Percentiles rank a stretch among this genome's conserved stretches.
Conservation (phyloP, 2,888 invertebrate species). For the Tiphia femorata region DNA sequence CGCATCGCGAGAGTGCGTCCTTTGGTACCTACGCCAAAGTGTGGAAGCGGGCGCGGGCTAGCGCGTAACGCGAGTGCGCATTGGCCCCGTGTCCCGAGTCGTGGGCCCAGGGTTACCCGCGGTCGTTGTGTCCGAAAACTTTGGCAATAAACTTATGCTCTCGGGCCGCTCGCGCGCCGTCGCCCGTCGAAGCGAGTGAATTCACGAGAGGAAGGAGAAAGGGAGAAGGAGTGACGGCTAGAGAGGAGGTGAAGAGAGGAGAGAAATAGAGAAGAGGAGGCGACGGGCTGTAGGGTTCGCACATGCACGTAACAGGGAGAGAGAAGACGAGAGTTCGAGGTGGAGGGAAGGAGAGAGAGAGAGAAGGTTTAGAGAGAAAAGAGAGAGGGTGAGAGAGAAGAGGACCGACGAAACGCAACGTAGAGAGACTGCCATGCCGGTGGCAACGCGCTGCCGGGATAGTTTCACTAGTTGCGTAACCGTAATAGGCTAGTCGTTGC, state of each 20-base stretch:
- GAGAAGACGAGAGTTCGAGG: not conserved
- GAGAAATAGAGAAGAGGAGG: not conserved
- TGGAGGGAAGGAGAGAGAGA: not conserved
- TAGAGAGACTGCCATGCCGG: slow-evolving; percentile 16
- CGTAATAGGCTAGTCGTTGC: slow-evolving; percentile 36
- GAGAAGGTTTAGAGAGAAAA: not conserved
- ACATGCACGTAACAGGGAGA: not conserved
- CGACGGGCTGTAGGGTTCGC: no score
- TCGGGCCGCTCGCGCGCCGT: slow-evolving; percentile 35
- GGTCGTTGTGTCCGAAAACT: slow-evolving; percentile 69
- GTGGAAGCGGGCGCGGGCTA: no score
- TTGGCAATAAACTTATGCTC: slow-evolving; percentile 69
- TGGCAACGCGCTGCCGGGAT: slow-evolving; percentile 47
- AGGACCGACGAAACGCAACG: slow-evolving; percentile 5
- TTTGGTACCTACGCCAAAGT: slow-evolving; percentile 39
- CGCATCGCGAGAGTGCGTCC: slow-evolving; percentile 41
- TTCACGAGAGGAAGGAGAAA: no score
- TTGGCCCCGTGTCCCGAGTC: slow-evolving; percentile 30
- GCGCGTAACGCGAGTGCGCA: slow-evolving; percentile 43
- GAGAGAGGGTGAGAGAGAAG: not conserved
- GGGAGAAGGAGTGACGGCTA: not conserved
- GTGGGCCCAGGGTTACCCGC: slow-evolving; percentile 62
- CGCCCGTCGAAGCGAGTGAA: not conserved
- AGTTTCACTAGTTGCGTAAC: slow-evolving; percentile 66
- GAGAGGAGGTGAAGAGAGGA: not conserved